Evolutionary conservation across 2,113 vertebrate genomes (phyloP).

Genomic region (Theropithecus gelada): DNA sequence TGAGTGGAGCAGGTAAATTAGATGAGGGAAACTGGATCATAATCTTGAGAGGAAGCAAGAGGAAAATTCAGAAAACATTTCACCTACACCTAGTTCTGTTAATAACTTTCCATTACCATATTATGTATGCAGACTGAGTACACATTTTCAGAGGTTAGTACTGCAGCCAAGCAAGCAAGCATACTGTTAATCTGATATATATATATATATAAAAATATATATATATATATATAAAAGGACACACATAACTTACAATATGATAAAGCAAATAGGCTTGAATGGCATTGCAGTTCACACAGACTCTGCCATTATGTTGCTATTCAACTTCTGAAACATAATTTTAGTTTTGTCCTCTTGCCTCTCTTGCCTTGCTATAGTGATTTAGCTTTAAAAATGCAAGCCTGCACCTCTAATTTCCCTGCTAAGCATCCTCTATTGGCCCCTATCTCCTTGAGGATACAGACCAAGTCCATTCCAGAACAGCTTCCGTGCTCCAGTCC

Average conservation of each 20-base stretch:
- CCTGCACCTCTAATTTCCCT: background rate
- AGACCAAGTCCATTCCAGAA: background rate
- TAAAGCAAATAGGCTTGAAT: background rate
- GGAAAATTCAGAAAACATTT: background rate
- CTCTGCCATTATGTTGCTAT: background rate
- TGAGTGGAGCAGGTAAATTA: background rate
- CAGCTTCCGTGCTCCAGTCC: background rate
- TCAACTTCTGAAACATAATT: background rate
- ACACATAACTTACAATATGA: background rate
- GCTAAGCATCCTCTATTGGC: background rate
- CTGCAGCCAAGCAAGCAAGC: background rate
- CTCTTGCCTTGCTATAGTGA: background rate
- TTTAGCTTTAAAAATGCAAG: background rate
- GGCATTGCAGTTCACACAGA: background rate
- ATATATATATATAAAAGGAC: fast-evolving
- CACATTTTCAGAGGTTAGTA: too few species aligned
- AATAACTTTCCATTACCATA: background rate
- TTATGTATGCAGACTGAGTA: background rate
- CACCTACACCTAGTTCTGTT: background rate
- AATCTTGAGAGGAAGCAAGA: background rate
- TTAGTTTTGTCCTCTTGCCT: background rate
- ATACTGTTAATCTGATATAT: background rate
- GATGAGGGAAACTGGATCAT: background rate
- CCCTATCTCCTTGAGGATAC: background rate
- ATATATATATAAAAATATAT: too few species aligned